Percentiles rank a stretch among this genome's conserved stretches.
Conservation (phyloP, 2,888 invertebrate genomes). For the Azorinus chamasolen region DNA sequence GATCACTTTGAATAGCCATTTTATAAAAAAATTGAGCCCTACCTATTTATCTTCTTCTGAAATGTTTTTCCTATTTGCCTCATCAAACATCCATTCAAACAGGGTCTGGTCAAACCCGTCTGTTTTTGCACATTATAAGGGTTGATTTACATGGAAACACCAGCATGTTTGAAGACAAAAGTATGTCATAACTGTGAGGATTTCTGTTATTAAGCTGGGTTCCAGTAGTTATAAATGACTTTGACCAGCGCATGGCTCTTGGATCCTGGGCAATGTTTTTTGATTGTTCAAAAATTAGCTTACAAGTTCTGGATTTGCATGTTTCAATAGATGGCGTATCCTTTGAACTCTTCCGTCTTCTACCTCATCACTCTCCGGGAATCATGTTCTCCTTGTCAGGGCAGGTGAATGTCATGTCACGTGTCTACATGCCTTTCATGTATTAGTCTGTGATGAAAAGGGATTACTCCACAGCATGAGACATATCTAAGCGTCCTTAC, state of each 20-base stretch:
- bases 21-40: slow-evolving; percentile 60
- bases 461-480: not conserved
- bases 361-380: slow-evolving; percentile 28
- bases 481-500: slow-evolving; percentile 10
- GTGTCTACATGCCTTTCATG: slow-evolving; percentile 33
- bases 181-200: too few species aligned
- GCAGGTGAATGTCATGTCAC: slow-evolving; percentile 25
- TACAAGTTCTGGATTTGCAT: slow-evolving; percentile 33
- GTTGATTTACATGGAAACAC: too few species aligned
- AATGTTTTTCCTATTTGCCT: slow-evolving; percentile 45
- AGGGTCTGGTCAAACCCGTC: not conserved
- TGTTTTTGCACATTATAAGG: too few species aligned
- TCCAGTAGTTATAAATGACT: too few species aligned
- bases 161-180: too few species aligned
- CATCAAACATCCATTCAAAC: slow-evolving; percentile 52
- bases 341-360: slow-evolving; percentile 13
- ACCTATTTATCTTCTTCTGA: slow-evolving; percentile 42
- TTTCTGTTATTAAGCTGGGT: too few species aligned
- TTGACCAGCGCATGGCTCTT: too few species aligned
- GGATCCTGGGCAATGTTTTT: too few species aligned
- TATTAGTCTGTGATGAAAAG: not conserved
- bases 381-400: slow-evolving; percentile 28
- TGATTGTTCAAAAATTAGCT: slow-evolving; percentile 10
- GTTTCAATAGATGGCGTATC: slow-evolving; percentile 30
- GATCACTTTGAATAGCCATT: slow-evolving; percentile 64